Base-by-base conservation (phyloP, 2,113 vertebrate species). In the Callithrix jacchus region DNA sequence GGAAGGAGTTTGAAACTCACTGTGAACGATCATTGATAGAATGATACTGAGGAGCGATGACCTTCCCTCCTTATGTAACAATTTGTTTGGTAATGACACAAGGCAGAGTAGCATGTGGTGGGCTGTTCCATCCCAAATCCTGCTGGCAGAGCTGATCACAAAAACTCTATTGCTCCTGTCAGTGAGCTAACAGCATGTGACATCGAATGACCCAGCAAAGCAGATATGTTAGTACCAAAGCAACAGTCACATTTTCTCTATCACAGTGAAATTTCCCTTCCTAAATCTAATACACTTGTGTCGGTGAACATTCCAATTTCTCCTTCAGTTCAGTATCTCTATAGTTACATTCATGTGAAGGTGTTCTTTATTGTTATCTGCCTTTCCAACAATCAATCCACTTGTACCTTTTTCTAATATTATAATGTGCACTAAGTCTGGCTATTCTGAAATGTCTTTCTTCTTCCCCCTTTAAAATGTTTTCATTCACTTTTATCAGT, bases 401-500 rank as follows among this genome's bases (percentile, higher is more conserved):
- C 17, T 95, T 76, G 6, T 6, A 81, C 35, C 2, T 71, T 93
- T 82, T 94, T 68, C 47, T 79, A 90, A 52, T 23, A 54, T 58
- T 73, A 66, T 7, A 97, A 42, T 7, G 66, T 71, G 87, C 96
- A 77, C 45, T 95, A 93, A 91, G 66, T 92, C 93, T 96, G 77
- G 25, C 35, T 95, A 68, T n/a, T 85, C 54, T 92, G 47, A 83
- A 81, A 37, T 87, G 47, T 74, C 95, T 95, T 95, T 85, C 10
- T 88, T 95, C 91, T 89, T 20, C 32, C 56, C 2, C 0, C 10
- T 97, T 97, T 94, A 82, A 89, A 89, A 77, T 87, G 92, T 95
- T 87, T 87, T 56, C 37, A 56, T 54, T 74, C 42, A 58, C 32
- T 95, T 98, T 97, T 92, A 94, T 94, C 84, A 91, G 76, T 1